Evolutionary conservation across 2,888 invertebrate species (phyloP), one percentile per base, ranked within the genome.

Genomic region (Cosmorhoe ocellata): DNA sequence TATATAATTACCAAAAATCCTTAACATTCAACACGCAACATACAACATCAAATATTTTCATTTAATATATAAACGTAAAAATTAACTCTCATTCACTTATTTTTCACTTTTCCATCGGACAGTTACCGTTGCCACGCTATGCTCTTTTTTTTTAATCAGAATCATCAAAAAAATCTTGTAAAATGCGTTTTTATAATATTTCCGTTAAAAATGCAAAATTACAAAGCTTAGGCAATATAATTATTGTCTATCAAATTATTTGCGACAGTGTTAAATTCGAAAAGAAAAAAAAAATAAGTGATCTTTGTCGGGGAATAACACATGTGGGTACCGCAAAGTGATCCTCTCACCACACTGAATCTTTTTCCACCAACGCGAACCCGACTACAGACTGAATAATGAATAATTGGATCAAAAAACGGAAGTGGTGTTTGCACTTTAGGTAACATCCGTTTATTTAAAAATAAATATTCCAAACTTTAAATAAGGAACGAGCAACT

Each of bases 21-120:
- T 64, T 70, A 67, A 66, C 70, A 68, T 62, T 72, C 67, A 71
- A 71, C 74, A 71, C 72, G 64, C 75, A 73, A 53, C 60, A 58
- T 71, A 65, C 67, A 76, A 76, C 72, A 70, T 77, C 66, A 67
- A n/a, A 67, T 70, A 68, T 73, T 70, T 68, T 74, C 69, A 70
- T 67, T 72, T 79, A n/a, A 68, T 75, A 79, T 86, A 86, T 80
- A 86, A 86, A 86, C 86, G 83, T 86, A 86, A 86, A 86, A 86
- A 87, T 84, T 82, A 83, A 82, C 79, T 75, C 81, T 78, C 80
- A 77, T 74, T 70, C 71, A 65, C 73, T 74, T 72, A 58, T 58
- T 66, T 71, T 75, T 71, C 74, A 69, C 71, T 71, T 69, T 71
- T 74, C 71, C 67, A 65, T 14, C 36, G 27, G 77, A 82, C 81